phyloP scores from a whole-genome alignment of 35 echinoderm and acorn worm genomes.

The Holothuria glaberrima region DNA sequence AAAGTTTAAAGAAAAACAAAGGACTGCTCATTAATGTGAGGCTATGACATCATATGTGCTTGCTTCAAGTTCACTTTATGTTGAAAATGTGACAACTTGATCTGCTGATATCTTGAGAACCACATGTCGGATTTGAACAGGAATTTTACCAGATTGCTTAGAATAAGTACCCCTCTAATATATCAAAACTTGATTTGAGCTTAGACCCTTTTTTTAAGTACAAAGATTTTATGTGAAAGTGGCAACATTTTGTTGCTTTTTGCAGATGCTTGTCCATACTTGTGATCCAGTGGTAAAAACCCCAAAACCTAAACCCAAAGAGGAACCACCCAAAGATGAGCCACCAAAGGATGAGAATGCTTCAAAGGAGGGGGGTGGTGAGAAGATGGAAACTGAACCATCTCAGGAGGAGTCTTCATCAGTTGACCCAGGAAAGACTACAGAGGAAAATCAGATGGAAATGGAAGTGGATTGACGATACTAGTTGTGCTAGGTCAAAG shows the following conservation, averaged over 20 bases:
- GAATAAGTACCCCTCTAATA: too few relatives aligned
- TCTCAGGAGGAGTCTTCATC: neutral
- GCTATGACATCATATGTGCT: too few relatives aligned
- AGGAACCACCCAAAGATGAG: slow-evolving; percentile 90
- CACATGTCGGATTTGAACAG: too few relatives aligned
- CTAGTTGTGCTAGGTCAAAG: too few relatives aligned
- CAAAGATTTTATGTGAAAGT: neutral
- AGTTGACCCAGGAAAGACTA: neutral
- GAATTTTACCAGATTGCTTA: too few relatives aligned
- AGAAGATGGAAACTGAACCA: slow-evolving; percentile 62
- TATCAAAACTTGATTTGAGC: too few relatives aligned
- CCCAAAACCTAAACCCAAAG: slow-evolving; percentile 95
- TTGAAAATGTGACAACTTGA: too few relatives aligned
- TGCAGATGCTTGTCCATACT: slow-evolving; percentile 60
- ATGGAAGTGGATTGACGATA: slow-evolving; percentile 35
- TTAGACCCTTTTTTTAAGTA: too few relatives aligned
- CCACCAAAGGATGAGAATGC: slow-evolving; percentile 48
- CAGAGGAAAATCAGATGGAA: neutral
- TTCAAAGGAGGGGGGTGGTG: slow-evolving; percentile 25
- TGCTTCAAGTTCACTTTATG: too few relatives aligned
- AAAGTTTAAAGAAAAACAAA: too few relatives aligned
- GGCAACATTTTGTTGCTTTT: slow-evolving; percentile 1
- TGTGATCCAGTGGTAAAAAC: slow-evolving; percentile 88
- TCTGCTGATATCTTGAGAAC: too few relatives aligned
- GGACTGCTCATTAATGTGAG: too few relatives aligned